Conservation (phyloP, 2,113 vertebrate genomes). For the Neofelis nebulosa region DNA sequence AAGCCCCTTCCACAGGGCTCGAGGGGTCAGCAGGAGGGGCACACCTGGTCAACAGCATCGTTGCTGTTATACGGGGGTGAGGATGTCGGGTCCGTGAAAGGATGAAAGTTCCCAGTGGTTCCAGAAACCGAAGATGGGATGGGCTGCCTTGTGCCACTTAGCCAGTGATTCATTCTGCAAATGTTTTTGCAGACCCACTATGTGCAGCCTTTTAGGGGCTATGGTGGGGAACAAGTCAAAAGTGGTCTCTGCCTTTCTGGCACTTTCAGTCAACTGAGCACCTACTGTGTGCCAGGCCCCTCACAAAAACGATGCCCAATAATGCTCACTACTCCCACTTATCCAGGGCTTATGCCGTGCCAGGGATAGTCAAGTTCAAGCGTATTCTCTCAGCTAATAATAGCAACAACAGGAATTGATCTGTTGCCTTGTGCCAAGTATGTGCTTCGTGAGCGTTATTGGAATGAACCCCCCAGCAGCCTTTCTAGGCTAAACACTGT, state of each 20-base stretch:
- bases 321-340: neutral
- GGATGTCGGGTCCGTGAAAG: neutral
- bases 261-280: neutral
- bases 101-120: neutral
- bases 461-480: neutral
- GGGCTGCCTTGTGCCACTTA: neutral
- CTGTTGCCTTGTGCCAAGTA: neutral
- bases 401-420: neutral
- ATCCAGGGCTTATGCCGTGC: neutral
- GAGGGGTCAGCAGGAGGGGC: neutral
- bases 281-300: neutral
- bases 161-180: neutral
- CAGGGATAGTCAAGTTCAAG: neutral
- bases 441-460: accelerated
- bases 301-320: neutral
- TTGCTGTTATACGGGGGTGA: neutral
- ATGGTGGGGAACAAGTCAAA: too few species aligned
- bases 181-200: neutral
- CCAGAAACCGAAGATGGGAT: neutral
- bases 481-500: neutral
- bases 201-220: neutral
- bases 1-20: neutral
- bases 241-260: neutral
- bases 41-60: neutral
- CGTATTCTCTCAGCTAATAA: neutral